Evolutionary conservation across 2,113 vertebrate genomes (phyloP), one percentile per base, ranked within the genome.

Genomic region (Melospiza melodia): DNA sequence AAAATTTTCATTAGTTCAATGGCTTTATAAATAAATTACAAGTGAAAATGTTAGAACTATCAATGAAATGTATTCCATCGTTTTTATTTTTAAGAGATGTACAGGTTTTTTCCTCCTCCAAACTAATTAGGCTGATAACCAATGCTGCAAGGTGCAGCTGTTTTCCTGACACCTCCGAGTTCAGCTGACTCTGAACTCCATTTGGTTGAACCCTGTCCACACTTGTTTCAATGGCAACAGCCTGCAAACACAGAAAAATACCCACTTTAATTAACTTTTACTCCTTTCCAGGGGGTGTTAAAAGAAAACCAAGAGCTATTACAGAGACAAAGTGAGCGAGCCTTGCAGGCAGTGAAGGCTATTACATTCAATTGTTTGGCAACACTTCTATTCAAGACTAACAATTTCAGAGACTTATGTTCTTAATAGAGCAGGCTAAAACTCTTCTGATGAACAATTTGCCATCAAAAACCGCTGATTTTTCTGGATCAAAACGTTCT

Each of bases 221-320:
- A 3, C 73, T 95, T 75, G 76, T 89, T 94, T 89, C 91, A 96
- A 57, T 49, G 61, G 74, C 84, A 95, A 65, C 89, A 94, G 94
- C 77, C 86, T 93, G 58, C 49, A 93, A 96, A 80, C 75, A 76
- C 43, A 55, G 83, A 91, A 90, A 94, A 95, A 92, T 72, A 94
- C 80, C 87, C 89, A 52, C 74, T 95, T 95, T 96, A 96, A 96
- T 95, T 96, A 97, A 96, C 96, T 96, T 97, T 82, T 92, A 96
- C 91, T 92, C 94, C 84, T 91, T 97, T 97, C 93, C 89, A 92
- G 86, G 77, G 89, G 65, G 28, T 75, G 84, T 92, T 94, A 94
- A 82, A 96, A 84, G 89, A 88, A 89, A 92, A 92, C 44, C 57
- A 84, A 94, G 93, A 94, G 93, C 94, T 91, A 87, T 94, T 94